phyloP scores from a whole-genome alignment of 2,797 vertebrate species.

The Lateolabrax maculatus region DNA sequence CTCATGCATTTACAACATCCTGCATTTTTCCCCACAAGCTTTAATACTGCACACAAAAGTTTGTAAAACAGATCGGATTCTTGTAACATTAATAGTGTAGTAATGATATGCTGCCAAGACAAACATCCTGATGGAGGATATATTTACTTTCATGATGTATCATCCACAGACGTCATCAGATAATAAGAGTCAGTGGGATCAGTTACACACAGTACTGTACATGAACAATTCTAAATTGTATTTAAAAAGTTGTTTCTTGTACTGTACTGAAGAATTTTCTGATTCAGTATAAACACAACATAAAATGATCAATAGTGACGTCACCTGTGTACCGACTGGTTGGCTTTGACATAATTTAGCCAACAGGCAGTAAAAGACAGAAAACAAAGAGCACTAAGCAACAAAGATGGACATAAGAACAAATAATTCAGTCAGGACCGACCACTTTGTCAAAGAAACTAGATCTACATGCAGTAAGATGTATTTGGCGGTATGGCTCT shows the following conservation, averaged over 20 bases:
- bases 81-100: conserved; percentile 21
- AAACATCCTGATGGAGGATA: conserved; percentile 37
- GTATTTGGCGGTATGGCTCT: too few relatives aligned
- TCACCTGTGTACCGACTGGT: background rate
- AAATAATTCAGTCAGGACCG: too few relatives aligned
- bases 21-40: conserved; percentile 15
- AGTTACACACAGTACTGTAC: background rate
- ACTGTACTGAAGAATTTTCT: background rate
- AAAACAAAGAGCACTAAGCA: background rate
- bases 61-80: conserved; percentile 32
- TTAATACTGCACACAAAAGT: conserved; percentile 3
- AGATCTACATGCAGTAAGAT: too few relatives aligned
- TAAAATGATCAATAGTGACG: background rate
- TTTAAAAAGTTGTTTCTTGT: too few relatives aligned
- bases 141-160: conserved; percentile 37
- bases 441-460: too few relatives aligned
- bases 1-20: conserved; percentile 40
- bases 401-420: too few relatives aligned
- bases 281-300: too few relatives aligned
- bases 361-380: too few relatives aligned
- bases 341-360: too few relatives aligned
- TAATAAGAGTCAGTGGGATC: background rate
- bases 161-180: conserved; percentile 10
- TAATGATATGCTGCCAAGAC: conserved; percentile 52
- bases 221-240: background rate